phyloP scores from a whole-genome alignment of 2,797 vertebrate genomes.

The Perodicticus potto region DNA sequence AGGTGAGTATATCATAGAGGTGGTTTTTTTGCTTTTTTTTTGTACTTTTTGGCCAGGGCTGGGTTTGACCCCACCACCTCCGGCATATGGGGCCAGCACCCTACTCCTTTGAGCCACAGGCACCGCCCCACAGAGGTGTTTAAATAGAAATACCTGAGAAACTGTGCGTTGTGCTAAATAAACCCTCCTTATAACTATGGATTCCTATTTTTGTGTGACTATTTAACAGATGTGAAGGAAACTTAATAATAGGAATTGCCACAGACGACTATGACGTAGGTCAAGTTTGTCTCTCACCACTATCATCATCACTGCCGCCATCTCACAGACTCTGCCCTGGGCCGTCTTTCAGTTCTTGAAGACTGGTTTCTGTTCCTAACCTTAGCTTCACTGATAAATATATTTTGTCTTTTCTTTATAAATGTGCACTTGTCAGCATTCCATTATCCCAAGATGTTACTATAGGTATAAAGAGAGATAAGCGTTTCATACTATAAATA shows the following conservation, averaged over 20 bases:
- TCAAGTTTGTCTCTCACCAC: neutral
- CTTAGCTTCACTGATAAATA: neutral
- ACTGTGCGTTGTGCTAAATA: neutral
- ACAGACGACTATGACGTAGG: neutral
- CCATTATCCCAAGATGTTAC: conserved; percentile 43
- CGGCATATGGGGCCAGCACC: no score
- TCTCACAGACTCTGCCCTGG: neutral
- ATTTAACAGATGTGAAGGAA: neutral
- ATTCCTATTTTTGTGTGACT: neutral
- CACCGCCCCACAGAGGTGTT: neutral
- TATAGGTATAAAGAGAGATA: neutral
- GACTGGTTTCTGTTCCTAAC: conserved; percentile 4
- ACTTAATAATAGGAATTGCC: neutral
- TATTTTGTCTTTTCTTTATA: conserved; percentile 27
- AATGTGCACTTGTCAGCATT: conserved; percentile 44
- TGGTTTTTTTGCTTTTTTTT: no score
- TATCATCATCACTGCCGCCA: neutral
- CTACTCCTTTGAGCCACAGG: no score
- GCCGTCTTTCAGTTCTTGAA: neutral
- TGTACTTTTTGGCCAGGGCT: no score
- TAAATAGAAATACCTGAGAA: conserved; percentile 39
- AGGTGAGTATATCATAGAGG: neutral
- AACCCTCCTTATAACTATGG: neutral
- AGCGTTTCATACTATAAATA: neutral
- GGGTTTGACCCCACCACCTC: no score